A percentile compares a stretch with the other conserved stretches of the same genome.
These are phyloP conservation scores for Atlantisia rogersi DNA, from an alignment of 2,113 vertebrate genomes.

Conservation along the genomic window DNA sequence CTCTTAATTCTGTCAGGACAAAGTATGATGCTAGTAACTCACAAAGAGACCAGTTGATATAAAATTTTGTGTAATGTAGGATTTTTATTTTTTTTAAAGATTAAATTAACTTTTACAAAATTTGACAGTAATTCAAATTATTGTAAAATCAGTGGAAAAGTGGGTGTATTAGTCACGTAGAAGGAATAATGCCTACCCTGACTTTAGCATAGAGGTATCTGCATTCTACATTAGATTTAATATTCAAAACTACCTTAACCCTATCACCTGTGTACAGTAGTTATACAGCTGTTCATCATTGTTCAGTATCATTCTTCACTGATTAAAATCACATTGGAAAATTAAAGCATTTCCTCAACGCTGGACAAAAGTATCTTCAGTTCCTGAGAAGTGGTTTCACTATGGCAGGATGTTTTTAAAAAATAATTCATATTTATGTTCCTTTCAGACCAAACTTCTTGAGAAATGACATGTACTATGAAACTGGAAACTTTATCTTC, in stretches of 20 bases:
- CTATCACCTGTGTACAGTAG: constrained; percentile 22
- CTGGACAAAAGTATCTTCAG: constrained; percentile 34
- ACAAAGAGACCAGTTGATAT: neutral
- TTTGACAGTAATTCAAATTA: neutral
- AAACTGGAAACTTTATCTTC: constrained; percentile 65
- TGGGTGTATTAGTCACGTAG: neutral
- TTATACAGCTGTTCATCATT: constrained; percentile 15
- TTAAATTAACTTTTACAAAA: neutral
- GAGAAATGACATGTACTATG: constrained; percentile 48
- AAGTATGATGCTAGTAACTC: neutral
- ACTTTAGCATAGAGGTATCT: neutral
- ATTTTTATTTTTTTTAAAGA: neutral
- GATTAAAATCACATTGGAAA: constrained; percentile 64
- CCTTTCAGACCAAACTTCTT: constrained; percentile 54
- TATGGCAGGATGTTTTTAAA: neutral
- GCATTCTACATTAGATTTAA: neutral
- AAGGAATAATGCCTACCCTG: neutral
- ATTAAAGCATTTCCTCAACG: constrained; percentile 55
- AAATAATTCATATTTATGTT: constrained; percentile 65
- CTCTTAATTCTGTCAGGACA: neutral
- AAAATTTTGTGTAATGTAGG: neutral
- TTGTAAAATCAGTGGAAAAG: neutral
- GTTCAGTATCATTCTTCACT: constrained; percentile 28
- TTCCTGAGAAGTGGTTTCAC: constrained; percentile 58
- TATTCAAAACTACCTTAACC: constrained; percentile 10